Percentiles rank a stretch among this genome's conserved stretches.
Conservation (phyloP, 35 echinoderm and acorn worm species). For the Apostichopus parvimensis region DNA sequence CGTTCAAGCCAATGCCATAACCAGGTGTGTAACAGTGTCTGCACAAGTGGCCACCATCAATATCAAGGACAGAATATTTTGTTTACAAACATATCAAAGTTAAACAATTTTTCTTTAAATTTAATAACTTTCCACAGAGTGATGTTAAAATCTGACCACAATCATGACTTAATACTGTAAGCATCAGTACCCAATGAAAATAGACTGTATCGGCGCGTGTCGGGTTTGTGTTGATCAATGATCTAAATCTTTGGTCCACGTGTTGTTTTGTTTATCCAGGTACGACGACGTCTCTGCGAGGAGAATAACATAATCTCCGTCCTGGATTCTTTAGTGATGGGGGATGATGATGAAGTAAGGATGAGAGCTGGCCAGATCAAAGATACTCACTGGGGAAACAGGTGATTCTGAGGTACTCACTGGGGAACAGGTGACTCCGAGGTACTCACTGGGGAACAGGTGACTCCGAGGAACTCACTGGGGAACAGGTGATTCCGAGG, state of each 20-base stretch:
- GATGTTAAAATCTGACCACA: not conserved
- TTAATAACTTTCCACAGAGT: too few species aligned
- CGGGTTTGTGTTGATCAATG: not conserved
- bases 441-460: too few species aligned
- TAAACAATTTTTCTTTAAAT: too few species aligned
- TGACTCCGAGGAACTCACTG: too few species aligned
- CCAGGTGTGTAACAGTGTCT: too few species aligned
- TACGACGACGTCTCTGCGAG: not conserved
- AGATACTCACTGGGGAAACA: not conserved
- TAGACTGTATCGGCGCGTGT: not conserved
- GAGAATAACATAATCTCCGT: slow-evolving; percentile 1
- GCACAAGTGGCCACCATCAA: too few species aligned
- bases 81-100: too few species aligned
- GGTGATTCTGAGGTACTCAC: not conserved
- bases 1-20: too few species aligned
- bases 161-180: not conserved
- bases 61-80: too few species aligned
- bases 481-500: too few species aligned
- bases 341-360: not conserved
- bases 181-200: not conserved
- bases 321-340: not conserved
- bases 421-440: not conserved
- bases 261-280: not conserved
- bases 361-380: not conserved
- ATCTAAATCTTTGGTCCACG: not conserved